A percentile compares a stretch with the other conserved stretches of the same genome.
These are phyloP conservation scores for Muscicapa adusta DNA, from an alignment of 2,113 vertebrate genomes.

Conservation along the genomic window DNA sequence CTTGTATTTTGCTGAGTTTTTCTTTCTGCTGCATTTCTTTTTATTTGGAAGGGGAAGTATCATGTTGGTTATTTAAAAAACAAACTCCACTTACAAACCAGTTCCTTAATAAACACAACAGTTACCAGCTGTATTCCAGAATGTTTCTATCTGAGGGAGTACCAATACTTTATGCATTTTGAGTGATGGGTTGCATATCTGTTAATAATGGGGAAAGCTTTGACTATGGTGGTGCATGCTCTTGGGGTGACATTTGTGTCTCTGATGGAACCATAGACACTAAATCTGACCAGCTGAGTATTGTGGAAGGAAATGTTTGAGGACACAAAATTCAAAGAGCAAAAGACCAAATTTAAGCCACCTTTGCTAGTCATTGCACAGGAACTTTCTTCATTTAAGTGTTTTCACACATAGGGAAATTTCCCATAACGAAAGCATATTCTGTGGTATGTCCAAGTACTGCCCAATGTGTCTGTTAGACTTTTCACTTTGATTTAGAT, in stretches of 20 bases:
- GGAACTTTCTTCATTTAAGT: background rate
- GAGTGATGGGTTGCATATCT: background rate
- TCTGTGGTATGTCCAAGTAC: background rate
- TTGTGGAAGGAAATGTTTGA: background rate
- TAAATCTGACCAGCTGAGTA: background rate
- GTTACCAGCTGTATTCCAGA: background rate
- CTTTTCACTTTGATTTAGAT: background rate
- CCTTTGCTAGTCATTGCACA: background rate
- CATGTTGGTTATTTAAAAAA: background rate
- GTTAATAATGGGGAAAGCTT: background rate
- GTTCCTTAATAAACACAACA: conserved; percentile 1
- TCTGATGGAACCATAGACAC: background rate
- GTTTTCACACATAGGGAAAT: background rate
- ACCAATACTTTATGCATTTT: background rate
- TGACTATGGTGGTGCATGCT: background rate
- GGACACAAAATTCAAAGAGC: background rate
- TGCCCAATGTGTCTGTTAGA: background rate
- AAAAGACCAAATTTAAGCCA: background rate
- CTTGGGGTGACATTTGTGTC: background rate
- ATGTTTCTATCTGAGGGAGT: background rate
- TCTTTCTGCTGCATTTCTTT: background rate
- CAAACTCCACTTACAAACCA: background rate
- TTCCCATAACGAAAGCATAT: background rate
- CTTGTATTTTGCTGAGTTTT: background rate
- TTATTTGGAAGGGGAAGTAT: background rate